Base-by-base conservation (phyloP, 2,113 vertebrate species). In the Coturnix japonica region DNA sequence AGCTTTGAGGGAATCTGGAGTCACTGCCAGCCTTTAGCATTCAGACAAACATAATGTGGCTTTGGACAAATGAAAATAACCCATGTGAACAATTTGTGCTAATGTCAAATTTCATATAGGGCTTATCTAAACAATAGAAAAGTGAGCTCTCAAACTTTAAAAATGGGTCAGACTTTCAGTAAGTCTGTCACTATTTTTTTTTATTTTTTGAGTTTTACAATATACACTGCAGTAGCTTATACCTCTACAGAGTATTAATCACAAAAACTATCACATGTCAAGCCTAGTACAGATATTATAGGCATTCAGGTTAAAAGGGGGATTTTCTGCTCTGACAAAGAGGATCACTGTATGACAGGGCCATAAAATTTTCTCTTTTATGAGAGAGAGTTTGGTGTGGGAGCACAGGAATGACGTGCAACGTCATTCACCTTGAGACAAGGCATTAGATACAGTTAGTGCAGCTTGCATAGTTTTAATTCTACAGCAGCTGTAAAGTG, bases 261-360 rank as follows among this genome's bases (percentile, higher is more conserved):
- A 88, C 41, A 65, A 71, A 85, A 95, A 25, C 31, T 61, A 60
- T 81, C 67, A 59, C 28, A 13, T 25, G 33, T 91, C 81, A 94
- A 93, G 54, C 28, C 59, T 43, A 72, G 56, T 30, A 47, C 0
- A 5, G 57, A 51, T 85, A 91, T 87, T 89, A 63, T 20, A 87
- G 60, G 18, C 57, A 86, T 73, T 54, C n/a, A 33, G 51, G 67
- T 88, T 92, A 80, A 95, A 92, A 85, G 25, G 41, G n/a, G 33
- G 41, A 92, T 91, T 94, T 96, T 91, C 80, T 95, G 39, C 70
- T 88, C 54, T 85, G 70, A 35, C 81, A 91, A 35, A 85, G 82
- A 73, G 51, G 46, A 88, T 81, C 25, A 54, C 15, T 56, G 76
- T n/a, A 35, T 49, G 61, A 56, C 53, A 79, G n/a, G 70, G 57